Evolutionary conservation across 2,888 invertebrate genomes (phyloP), one percentile per base, ranked within the genome.

Genomic region (Pristionchus arcanus): DNA sequence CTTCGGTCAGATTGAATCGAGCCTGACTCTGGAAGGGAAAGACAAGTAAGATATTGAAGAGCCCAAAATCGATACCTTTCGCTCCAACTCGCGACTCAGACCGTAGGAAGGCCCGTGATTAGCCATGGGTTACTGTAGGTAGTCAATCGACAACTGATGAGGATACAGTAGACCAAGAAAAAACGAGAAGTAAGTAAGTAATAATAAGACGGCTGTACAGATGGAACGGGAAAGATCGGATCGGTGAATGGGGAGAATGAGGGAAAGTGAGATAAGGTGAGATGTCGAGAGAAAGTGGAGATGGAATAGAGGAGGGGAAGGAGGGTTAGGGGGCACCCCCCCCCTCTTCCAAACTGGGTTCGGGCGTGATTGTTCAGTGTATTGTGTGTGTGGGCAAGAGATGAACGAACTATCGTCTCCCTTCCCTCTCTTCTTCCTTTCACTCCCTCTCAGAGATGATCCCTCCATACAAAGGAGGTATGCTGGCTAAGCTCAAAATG

Each of bases 1-100:
- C 96, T 91, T 96, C 95, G 74, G 95, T 95, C 90, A 96, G 91
- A 91, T 95, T 95, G 93, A 96, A 96, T 91, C 96, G 96, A 55
- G 96, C 96, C 92, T 96, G 95, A 89, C 96, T 95, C 96, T 96
- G 93, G 53, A 93, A 87, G 2, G 21, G 55, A 11, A 63, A 5
- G 5, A n/a, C n/a, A n/a, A n/a, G 4, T 49, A 83, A 28, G 55
- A 55, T 83, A 49, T 83, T 28, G 53, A 53, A n/a, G 15, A 34
- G 19, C 16, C 53, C 7, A 2, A 13, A 55, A 59, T 85, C 37
- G 34, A 85, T 85, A 95, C 95, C 94, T 95, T 95, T 53, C 93
- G 92, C 88, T 95, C 94, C 19, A 95, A 91, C 89, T 95, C 95
- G 15, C 94, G 91, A 90, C 95, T 95, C 28, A 95, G 90, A 11